A percentile compares a stretch with the other conserved stretches of the same genome.
Conservation (phyloP, 2,113 vertebrate genomes). For the Oriolus oriolus region DNA sequence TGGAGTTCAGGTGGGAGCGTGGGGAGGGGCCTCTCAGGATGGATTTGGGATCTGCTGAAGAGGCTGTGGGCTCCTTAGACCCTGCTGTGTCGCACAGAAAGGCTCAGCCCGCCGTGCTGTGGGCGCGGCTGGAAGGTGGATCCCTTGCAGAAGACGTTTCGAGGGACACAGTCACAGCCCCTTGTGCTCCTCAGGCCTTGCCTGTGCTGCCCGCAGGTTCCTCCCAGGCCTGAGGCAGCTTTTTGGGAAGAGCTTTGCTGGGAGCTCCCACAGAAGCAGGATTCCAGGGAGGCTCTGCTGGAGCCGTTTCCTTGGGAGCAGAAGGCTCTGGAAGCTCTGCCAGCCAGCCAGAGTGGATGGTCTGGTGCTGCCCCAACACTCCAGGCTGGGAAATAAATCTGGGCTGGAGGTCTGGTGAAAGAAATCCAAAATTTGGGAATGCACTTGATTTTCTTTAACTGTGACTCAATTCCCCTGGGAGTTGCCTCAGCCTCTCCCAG, state of each 20-base stretch:
- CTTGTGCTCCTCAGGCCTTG: background rate
- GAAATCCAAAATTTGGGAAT: background rate
- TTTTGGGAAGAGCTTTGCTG: background rate
- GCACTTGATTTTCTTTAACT: background rate
- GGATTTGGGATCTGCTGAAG: background rate
- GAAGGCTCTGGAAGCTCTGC: background rate
- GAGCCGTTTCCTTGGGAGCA: background rate
- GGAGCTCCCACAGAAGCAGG: background rate
- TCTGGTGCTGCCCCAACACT: background rate
- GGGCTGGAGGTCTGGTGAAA: background rate
- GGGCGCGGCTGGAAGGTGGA: background rate
- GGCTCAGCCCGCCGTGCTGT: background rate
- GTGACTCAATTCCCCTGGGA: background rate
- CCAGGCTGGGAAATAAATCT: background rate
- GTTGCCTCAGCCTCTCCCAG: background rate
- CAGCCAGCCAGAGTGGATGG: background rate
- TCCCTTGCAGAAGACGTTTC: background rate
- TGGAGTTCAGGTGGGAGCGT: background rate
- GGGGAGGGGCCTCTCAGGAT: background rate
- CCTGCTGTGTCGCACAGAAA: fast-evolving
- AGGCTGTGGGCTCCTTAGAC: background rate
- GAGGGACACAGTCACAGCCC: background rate
- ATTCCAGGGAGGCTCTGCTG: background rate
- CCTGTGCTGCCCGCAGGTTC: background rate
- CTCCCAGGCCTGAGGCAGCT: background rate